Conservation (phyloP, 2,113 vertebrate genomes). For the Hypanus sabinus region DNA sequence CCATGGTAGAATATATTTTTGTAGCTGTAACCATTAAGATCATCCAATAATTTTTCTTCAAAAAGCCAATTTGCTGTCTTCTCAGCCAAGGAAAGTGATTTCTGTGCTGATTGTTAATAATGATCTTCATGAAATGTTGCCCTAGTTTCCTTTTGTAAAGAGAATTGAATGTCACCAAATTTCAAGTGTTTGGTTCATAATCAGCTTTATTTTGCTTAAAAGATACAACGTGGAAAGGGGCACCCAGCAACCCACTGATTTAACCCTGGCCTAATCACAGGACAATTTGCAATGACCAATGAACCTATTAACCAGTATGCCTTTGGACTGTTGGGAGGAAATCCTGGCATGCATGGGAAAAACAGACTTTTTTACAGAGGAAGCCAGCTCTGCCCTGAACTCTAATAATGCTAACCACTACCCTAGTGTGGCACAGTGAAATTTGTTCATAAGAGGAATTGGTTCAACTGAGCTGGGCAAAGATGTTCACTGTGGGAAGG, state of each 20-base stretch:
- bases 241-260: too few relatives aligned
- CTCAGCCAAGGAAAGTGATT: neutral
- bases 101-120: neutral
- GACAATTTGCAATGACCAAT: too few relatives aligned
- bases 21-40: neutral
- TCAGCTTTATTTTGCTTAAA: too few relatives aligned
- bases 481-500: neutral
- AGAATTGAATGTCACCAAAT: neutral
- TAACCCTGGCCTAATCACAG: too few relatives aligned
- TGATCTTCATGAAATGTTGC: neutral
- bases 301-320: too few relatives aligned
- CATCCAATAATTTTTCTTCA: neutral
- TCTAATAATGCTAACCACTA: too few relatives aligned
- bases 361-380: too few relatives aligned
- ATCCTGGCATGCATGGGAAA: too few relatives aligned
- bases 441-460: neutral
- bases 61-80: neutral
- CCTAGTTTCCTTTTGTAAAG: neutral
- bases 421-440: too few relatives aligned
- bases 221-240: too few relatives aligned
- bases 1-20: neutral
- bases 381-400: too few relatives aligned
- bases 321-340: too few relatives aligned
- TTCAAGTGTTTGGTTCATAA: neutral
- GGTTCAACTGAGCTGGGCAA: neutral